Evolutionary conservation across 1,140 invertebrate genomes (phyloP).

Genomic region (Tribolium madens): DNA sequence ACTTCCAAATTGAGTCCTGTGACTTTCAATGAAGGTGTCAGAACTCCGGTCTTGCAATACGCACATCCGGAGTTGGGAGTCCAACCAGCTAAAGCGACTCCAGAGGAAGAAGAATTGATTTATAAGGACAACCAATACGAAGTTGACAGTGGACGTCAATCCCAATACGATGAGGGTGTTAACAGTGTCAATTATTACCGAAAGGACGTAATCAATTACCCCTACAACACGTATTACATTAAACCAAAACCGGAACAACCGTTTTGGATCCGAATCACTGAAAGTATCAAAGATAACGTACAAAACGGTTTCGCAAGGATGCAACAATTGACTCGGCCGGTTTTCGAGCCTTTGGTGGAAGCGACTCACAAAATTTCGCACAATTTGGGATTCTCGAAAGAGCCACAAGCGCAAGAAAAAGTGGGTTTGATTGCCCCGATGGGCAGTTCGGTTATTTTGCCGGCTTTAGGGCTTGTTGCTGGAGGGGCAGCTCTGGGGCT

Average conservation of each 20-base stretch:
- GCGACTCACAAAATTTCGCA: slow-evolving; percentile 82
- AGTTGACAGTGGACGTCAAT: slow-evolving; percentile 53
- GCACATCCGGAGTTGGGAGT: slow-evolving; percentile 83
- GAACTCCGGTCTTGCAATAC: slow-evolving; percentile 81
- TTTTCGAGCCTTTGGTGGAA: slow-evolving; percentile 79
- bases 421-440: slow-evolving; percentile 73
- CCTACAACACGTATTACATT: slow-evolving; percentile 68
- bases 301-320: slow-evolving; percentile 77
- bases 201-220: slow-evolving; percentile 67
- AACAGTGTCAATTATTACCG: slow-evolving; percentile 68
- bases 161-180: slow-evolving; percentile 69
- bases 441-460: slow-evolving; percentile 74
- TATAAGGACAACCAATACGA: slow-evolving; percentile 24
- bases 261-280: slow-evolving; percentile 78
- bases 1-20: slow-evolving; percentile 68
- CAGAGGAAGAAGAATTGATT: slow-evolving; percentile 63
- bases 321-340: slow-evolving; percentile 76
- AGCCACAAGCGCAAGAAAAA: slow-evolving; percentile 74
- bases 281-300: slow-evolving; percentile 78
- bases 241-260: slow-evolving; percentile 71
- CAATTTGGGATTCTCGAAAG: slow-evolving; percentile 75
- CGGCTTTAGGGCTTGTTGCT: slow-evolving; percentile 79
- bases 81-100: slow-evolving; percentile 75
- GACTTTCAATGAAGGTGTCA: slow-evolving; percentile 75
- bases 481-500: slow-evolving; percentile 83